Conservation (phyloP, 2,113 vertebrate genomes). For the Bolborhynchus lineola region DNA sequence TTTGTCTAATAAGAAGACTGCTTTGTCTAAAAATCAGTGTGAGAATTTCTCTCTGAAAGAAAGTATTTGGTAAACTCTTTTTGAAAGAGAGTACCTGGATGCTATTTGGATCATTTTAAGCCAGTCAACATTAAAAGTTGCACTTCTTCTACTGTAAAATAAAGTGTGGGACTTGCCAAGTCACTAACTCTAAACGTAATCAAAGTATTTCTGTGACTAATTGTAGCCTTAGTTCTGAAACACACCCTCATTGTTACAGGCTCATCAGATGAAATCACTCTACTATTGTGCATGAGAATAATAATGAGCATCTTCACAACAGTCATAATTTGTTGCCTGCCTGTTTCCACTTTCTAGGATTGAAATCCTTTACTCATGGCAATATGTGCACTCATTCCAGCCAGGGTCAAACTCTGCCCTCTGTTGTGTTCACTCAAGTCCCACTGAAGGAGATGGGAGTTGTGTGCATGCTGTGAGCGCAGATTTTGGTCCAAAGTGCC, state of each 20-base stretch:
- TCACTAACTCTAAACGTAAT: background rate
- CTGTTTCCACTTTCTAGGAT: slow-evolving; percentile 35
- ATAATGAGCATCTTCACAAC: slow-evolving; percentile 21
- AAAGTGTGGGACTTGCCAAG: background rate
- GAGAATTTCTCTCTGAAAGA: background rate
- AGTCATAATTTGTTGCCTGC: slow-evolving; percentile 43
- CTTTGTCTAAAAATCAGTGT: background rate
- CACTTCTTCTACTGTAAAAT: background rate
- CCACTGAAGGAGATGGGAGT: background rate
- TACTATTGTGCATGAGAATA: slow-evolving; percentile 36
- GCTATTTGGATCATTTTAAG: background rate
- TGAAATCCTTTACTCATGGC: background rate
- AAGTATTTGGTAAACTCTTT: background rate
- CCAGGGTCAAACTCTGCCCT: slow-evolving; percentile 29
- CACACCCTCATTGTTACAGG: background rate
- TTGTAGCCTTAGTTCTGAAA: background rate
- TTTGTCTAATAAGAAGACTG: background rate
- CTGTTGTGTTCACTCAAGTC: slow-evolving; percentile 17
- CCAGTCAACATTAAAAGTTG: background rate
- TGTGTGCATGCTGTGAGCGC: background rate
- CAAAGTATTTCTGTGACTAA: background rate
- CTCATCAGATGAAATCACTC: background rate
- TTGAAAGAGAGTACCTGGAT: background rate
- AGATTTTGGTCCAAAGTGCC: slow-evolving; percentile 5
- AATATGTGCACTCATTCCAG: slow-evolving; percentile 34